Percentiles rank a stretch among this genome's conserved stretches.
Evolutionary conservation across 2,797 vertebrate species (phyloP).

Genomic region (Phoebastria nigripes): DNA sequence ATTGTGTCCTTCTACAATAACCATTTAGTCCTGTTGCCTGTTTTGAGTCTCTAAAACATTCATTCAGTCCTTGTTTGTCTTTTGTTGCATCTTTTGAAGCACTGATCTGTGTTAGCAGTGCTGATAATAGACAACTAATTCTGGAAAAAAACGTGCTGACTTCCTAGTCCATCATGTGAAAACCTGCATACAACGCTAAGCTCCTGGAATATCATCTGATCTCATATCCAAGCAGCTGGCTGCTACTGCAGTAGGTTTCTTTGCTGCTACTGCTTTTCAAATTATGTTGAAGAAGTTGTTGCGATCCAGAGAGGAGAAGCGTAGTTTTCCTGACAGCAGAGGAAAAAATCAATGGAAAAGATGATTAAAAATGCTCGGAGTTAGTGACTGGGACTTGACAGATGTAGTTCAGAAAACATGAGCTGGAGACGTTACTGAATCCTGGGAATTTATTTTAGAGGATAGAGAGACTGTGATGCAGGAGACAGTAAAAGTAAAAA

Average conservation of each 20-base stretch:
- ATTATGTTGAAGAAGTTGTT: neutral
- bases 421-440: neutral
- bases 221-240: neutral
- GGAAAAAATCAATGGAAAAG: neutral
- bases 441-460: neutral
- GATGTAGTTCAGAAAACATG: neutral
- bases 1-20: neutral
- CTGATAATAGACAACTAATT: slow-evolving; percentile 15
- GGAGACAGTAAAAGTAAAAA: neutral
- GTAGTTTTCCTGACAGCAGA: neutral
- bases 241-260: neutral
- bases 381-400: neutral
- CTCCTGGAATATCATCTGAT: slow-evolving; percentile 12
- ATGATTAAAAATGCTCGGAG: neutral
- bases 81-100: slow-evolving; percentile 22
- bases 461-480: neutral
- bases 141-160: slow-evolving; percentile 48
- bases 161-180: neutral
- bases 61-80: slow-evolving; percentile 20
- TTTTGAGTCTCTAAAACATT: neutral
- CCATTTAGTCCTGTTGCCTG: neutral
- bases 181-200: neutral
- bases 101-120: neutral
- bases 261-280: neutral
- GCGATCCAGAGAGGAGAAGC: neutral